Evolutionary conservation across 2,797 vertebrate genomes (phyloP).

Genomic region (Toxotes lorentzi): DNA sequence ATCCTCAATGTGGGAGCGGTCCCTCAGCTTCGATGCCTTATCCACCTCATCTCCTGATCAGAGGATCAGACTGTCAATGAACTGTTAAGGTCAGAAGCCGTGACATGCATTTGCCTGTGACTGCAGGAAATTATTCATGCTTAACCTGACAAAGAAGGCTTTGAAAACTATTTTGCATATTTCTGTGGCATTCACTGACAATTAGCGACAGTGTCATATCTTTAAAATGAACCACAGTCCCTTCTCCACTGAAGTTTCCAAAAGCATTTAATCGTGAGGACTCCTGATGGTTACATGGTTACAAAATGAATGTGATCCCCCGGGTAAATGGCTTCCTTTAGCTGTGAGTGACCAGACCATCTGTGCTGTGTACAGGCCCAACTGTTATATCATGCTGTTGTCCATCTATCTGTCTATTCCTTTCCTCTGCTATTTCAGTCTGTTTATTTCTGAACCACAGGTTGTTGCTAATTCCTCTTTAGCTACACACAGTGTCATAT

Average conservation of each 20-base stretch:
- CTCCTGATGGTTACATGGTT: slow-evolving; percentile 14
- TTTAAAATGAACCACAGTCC: neutral
- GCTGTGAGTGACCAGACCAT: slow-evolving; percentile 58
- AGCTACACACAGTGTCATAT: slow-evolving; percentile 73
- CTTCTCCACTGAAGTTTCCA: neutral
- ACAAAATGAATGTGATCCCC: slow-evolving; percentile 8
- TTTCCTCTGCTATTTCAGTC: slow-evolving; percentile 74
- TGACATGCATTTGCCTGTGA: slow-evolving; percentile 1
- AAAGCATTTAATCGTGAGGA: neutral
- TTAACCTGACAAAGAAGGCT: neutral
- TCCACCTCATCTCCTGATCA: slow-evolving; percentile 74
- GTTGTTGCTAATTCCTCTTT: slow-evolving; percentile 74
- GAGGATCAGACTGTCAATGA: slow-evolving; percentile 32
- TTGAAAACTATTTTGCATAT: neutral
- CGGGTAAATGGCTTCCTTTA: slow-evolving; percentile 24
- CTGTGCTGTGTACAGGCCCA: slow-evolving; percentile 32
- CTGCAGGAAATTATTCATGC: neutral
- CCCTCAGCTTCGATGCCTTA: slow-evolving; percentile 78
- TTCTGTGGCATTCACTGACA: neutral
- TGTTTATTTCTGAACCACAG: slow-evolving; percentile 74
- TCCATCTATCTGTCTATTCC: slow-evolving; percentile 55
- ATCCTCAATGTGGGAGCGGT: slow-evolving; percentile 93
- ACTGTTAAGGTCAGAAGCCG: neutral
- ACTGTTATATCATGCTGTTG: slow-evolving; percentile 61
- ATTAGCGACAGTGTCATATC: neutral